Conservation (phyloP, 2,113 vertebrate species). For the Cacatua alba region DNA sequence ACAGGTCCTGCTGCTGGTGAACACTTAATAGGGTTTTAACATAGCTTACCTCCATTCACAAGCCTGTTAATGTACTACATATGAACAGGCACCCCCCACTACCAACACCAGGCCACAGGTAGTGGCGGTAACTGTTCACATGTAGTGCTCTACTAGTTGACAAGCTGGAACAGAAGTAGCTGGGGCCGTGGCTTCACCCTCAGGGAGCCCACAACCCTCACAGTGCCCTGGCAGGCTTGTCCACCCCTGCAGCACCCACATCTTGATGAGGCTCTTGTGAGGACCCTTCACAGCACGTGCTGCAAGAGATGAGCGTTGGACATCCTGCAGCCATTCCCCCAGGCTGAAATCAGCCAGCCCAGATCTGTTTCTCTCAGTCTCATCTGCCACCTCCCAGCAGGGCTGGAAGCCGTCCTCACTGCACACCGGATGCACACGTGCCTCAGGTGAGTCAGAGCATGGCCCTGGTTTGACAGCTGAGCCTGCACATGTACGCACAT, state of each 20-base stretch:
- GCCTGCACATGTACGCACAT: neutral
- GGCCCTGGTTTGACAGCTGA: neutral
- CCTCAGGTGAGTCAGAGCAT: neutral
- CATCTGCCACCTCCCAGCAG: neutral
- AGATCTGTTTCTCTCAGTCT: neutral
- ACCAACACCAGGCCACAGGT: neutral
- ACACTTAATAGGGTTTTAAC: neutral
- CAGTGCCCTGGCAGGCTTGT: neutral
- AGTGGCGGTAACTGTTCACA: neutral
- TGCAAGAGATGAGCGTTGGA: neutral
- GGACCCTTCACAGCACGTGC: fast-evolving
- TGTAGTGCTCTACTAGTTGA: fast-evolving
- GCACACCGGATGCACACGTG: neutral
- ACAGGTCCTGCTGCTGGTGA: neutral
- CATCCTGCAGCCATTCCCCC: neutral
- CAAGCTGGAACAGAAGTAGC: neutral
- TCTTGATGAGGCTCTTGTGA: neutral
- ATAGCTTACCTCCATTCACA: neutral
- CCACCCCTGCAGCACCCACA: neutral
- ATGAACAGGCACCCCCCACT: neutral
- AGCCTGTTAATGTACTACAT: neutral
- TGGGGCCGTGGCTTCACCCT: neutral
- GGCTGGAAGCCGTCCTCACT: neutral
- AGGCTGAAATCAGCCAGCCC: neutral
- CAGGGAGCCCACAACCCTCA: fast-evolving